phyloP scores from a whole-genome alignment of 2,888 invertebrate genomes.

The Amiota minor region DNA sequence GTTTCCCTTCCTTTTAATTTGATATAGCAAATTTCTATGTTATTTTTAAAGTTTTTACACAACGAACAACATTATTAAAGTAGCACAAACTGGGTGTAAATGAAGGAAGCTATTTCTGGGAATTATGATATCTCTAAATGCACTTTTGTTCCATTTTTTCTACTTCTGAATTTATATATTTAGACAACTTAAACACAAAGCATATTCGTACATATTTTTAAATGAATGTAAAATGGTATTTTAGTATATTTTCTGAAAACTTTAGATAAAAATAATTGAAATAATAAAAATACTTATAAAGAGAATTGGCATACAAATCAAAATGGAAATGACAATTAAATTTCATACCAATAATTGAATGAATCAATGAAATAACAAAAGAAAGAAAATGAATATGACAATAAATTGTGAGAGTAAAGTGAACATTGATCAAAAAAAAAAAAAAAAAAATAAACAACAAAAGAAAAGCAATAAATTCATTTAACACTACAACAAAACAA shows the following conservation, averaged over 20 bases:
- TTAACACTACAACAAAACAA: not conserved
- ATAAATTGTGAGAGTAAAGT: not conserved
- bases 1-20: too few relatives aligned
- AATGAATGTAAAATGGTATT: too few relatives aligned
- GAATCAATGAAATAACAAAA: not conserved
- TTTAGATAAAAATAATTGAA: not conserved
- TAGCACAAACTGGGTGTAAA: slow-evolving; percentile 47
- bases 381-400: not conserved
- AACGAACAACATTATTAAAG: slow-evolving; percentile 3
- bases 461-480: slow-evolving; percentile 17
- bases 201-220: too few relatives aligned
- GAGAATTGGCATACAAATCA: slow-evolving; percentile 5
- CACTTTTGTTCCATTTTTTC: slow-evolving; percentile 15
- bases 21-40: not conserved
- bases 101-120: slow-evolving; percentile 14
- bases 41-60: slow-evolving; percentile 13
- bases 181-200: too few relatives aligned
- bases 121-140: slow-evolving; percentile 16
- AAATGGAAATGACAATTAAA: not conserved
- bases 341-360: too few relatives aligned
- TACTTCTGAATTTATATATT: not conserved
- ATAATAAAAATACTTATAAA: not conserved
- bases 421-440: too few relatives aligned
- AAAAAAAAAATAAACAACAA: not conserved
- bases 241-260: too few relatives aligned